Evolutionary conservation across 2,888 invertebrate species (phyloP), one percentile per base, ranked within the genome.

Genomic region (Sycophila texana): DNA sequence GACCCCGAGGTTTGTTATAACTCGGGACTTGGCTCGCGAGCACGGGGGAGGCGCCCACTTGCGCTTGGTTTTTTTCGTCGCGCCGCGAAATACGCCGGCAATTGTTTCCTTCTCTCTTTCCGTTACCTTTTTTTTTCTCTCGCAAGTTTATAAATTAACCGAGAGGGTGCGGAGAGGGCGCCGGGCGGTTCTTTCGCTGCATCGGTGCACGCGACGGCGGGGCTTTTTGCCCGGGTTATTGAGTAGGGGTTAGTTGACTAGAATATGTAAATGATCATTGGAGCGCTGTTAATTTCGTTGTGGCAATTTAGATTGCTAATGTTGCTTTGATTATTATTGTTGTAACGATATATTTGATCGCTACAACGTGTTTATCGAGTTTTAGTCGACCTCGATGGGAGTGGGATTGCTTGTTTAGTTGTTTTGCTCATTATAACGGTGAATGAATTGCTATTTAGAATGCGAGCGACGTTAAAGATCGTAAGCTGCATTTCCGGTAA

Each of bases 21-120:
- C 61, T 39, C 18, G 20, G 71, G 61, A 61, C 82, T 71, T 80
- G 79, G 39, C 39, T 39, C 39, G 70, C 63, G 65, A 66, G 70
- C 70, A 70, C 70, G 47, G 74, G 74, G 77, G 75, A 79, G 80
- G 39, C 39, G 72, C 72, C 63, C 74, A 79, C 83, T 82, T 81
- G 63, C 39, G 71, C 83, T 74, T 73, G 76, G 66, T 72, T 30
- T 30, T 39, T 61, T 61, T 39, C 26, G 61, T n/a, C 39, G 30
- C 30, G 14, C 39, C 30, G 26, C 60, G 60, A 13, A 26, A 26
- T 26, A 26, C 26, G 26, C 26, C 26, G 26, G 26, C 26, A 26
- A 60, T 60, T 26, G 60, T 26, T 14, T 26, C 39, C 39, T 76
- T 70, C 16, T 68, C 68, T 73, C 58, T 79, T 63, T 47, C 16